These are phyloP conservation scores for Corella eumyota DNA, from an alignment of 23 tunicate genomes.

Conservation along the genomic window DNA sequence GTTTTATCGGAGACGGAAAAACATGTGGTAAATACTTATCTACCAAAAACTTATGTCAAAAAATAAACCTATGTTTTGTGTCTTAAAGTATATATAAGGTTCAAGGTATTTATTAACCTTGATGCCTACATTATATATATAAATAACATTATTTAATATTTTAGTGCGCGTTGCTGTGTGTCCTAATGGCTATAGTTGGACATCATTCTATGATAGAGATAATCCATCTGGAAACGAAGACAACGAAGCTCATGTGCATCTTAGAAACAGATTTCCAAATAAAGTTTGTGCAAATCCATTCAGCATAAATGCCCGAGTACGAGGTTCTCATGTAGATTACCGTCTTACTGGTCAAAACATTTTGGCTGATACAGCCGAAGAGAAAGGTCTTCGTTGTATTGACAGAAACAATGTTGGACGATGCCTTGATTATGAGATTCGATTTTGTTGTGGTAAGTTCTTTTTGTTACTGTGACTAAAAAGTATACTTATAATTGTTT, in stretches of 20 bases:
- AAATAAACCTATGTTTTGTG: too few relatives aligned
- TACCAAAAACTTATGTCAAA: too few relatives aligned
- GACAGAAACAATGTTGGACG: background rate
- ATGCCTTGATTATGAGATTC: slow-evolving; percentile 4
- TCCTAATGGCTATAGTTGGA: slow-evolving; percentile 7
- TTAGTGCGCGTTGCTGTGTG: background rate
- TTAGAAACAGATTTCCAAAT: background rate
- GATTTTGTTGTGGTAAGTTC: slow-evolving; percentile 12
- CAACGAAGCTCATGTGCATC: background rate
- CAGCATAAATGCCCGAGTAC: background rate
- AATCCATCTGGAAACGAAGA: background rate
- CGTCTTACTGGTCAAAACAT: slow-evolving; percentile 3
- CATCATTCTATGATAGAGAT: background rate
- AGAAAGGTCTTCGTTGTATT: background rate
- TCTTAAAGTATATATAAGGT: too few relatives aligned
- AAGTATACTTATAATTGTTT: background rate
- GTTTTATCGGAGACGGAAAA: too few relatives aligned
- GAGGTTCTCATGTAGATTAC: background rate
- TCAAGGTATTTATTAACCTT: too few relatives aligned
- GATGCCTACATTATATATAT: too few relatives aligned
- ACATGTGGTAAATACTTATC: too few relatives aligned
- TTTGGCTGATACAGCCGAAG: background rate
- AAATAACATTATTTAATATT: too few relatives aligned
- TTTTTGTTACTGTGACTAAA: background rate
- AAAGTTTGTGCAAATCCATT: background rate